Base-by-base conservation (phyloP, 2,888 invertebrate species). In the Ctena decussata region DNA sequence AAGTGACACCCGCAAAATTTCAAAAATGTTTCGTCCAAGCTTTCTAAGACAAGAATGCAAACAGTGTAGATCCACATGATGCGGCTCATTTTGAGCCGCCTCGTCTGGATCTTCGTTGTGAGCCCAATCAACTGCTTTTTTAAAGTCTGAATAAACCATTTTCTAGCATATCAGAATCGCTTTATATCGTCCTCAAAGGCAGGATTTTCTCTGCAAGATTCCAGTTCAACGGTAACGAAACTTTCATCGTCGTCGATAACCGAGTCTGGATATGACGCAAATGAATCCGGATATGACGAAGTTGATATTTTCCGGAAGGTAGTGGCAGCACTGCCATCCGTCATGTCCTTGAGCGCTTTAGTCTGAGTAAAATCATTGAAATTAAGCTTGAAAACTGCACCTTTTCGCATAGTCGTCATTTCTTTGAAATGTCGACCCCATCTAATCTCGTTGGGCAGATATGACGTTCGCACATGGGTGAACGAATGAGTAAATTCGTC, bases 401-500 rank as follows among this genome's bases (percentile, higher is more conserved):
- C 84, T 21, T 39, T 82, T 8, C 82, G 73, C 21, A 84, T 76
- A 2, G 87, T 86, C 8, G 85, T 82, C 90, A 94, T 90, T 24
- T 89, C 88, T 70, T 91, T 90, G 72, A 94, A 94, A 41, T 91
- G 89, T 24, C 92, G 84, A 5, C 93, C 92, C 94, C 94, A 94
- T 39, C 89, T 84, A n/a, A 94, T 89, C 75, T 94, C 94, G 8
- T 91, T 91, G 3, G 96, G 95, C 18, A 96, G 90, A 86, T 96
- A 96, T 30, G 95, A 95, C 18, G 95, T 96, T 32, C 96, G 84
- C 0, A 95, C 96, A 77, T 96, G 96, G 2, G 96, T 95, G 5
- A 95, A 96, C 74, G 95, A 94, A 49, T 96, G 96, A 0, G 98
- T 98, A 0, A 98, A 98, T 96, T 98, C 98, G 87, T 98, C 98